Conservation (phyloP, 2,113 vertebrate species). For the Rhineura floridana region DNA sequence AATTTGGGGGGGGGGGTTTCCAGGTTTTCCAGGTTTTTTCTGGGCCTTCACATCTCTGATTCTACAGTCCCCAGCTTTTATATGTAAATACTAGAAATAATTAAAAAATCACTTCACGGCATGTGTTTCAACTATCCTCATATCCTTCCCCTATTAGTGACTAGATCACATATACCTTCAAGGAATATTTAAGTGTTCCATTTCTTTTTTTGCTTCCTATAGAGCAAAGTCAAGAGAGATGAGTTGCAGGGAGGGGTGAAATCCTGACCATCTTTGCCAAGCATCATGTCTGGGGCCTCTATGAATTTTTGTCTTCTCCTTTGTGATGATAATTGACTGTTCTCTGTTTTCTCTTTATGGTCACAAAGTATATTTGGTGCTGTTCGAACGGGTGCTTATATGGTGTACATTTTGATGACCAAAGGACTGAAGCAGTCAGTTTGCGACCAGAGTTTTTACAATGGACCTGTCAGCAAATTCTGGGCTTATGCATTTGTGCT, state of each 20-base stretch:
- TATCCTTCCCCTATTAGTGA: neutral
- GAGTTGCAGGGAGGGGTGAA: no score
- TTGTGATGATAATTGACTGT: slow-evolving; percentile 43
- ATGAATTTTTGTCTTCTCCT: neutral
- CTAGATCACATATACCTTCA: neutral
- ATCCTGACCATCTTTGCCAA: neutral
- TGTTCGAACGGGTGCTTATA: slow-evolving; percentile 96
- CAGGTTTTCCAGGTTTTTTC: no score
- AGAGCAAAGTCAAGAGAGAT: neutral
- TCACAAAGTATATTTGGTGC: slow-evolving; percentile 95
- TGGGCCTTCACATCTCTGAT: no score
- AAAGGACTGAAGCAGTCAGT: slow-evolving; percentile 98
- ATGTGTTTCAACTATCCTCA: neutral
- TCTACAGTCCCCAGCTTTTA: neutral
- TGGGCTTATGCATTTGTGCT: slow-evolving; percentile 99
- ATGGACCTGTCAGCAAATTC: slow-evolving; percentile 99
- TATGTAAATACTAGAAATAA: neutral
- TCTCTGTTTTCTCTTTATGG: slow-evolving; percentile 58
- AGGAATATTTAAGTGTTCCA: neutral
- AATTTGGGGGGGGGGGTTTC: no score
- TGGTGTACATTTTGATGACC: slow-evolving; percentile 96
- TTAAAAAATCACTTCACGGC: neutral
- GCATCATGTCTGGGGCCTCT: neutral
- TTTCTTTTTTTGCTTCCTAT: neutral
- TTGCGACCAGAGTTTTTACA: slow-evolving; percentile 99